Evolutionary conservation across 2,888 invertebrate genomes (phyloP).

Genomic region (Ophion ellenae): DNA sequence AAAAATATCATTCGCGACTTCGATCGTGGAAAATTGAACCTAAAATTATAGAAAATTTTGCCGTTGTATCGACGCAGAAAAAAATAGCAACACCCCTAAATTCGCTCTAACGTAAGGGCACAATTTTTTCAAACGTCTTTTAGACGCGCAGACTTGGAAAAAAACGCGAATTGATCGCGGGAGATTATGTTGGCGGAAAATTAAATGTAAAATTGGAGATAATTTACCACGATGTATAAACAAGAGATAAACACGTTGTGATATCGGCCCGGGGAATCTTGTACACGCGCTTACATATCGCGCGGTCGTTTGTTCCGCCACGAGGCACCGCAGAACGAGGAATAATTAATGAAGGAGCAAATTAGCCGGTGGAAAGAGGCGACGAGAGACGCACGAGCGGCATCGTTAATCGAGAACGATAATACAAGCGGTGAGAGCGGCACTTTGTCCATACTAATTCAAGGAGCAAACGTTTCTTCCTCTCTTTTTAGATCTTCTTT

Average conservation of each 20-base stretch:
- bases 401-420: slow-evolving; percentile 65
- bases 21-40: neutral
- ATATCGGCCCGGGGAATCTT: slow-evolving; percentile 62
- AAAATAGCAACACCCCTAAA: too few relatives aligned
- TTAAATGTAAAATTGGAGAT: slow-evolving; percentile 18
- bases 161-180: neutral
- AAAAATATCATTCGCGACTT: neutral
- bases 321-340: slow-evolving; percentile 48
- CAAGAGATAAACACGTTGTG: slow-evolving; percentile 14
- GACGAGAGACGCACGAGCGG: slow-evolving; percentile 61
- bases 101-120: too few relatives aligned
- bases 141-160: neutral
- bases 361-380: slow-evolving; percentile 59
- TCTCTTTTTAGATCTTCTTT: neutral
- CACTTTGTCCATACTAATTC: slow-evolving; percentile 68
- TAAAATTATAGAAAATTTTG: slow-evolving; percentile 8
- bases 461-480: slow-evolving; percentile 61
- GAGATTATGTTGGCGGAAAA: slow-evolving; percentile 13
- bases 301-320: slow-evolving; percentile 62
- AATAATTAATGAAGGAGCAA: slow-evolving; percentile 68
- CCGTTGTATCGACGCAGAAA: slow-evolving; percentile 8
- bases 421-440: slow-evolving; percentile 60
- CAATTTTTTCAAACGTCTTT: neutral
- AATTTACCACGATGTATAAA: slow-evolving; percentile 22
- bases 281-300: slow-evolving; percentile 52